A percentile compares a stretch with the other conserved stretches of the same genome.
These are phyloP conservation scores for Drosophila prosaltans DNA, from an alignment of 1,140 invertebrate species.

Conservation along the genomic window DNA sequence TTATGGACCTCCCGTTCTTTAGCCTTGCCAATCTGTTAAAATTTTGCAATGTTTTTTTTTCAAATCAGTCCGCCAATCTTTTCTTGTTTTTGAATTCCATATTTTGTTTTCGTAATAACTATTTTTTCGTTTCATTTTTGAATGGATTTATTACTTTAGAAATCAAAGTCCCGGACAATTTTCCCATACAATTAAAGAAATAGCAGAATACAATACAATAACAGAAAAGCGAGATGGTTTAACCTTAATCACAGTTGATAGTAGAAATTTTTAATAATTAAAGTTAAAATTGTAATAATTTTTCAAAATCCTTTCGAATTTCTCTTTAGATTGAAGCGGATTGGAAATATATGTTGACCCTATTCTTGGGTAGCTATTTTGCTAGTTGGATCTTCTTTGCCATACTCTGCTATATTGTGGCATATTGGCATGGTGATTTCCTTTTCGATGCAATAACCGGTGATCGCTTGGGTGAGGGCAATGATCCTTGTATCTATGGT, in stretches of 20 bases:
- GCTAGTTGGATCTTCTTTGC: slow-evolving; percentile 85
- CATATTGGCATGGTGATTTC: slow-evolving; percentile 84
- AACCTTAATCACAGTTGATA: too few relatives aligned
- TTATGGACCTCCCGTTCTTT: too few relatives aligned
- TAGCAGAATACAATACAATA: too few relatives aligned
- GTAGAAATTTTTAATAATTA: too few relatives aligned
- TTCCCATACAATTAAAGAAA: too few relatives aligned
- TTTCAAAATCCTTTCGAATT: background rate
- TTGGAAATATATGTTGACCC: slow-evolving; percentile 86
- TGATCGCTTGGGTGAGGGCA: slow-evolving; percentile 69
- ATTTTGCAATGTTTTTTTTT: background rate
- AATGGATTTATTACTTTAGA: too few relatives aligned
- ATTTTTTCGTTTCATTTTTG: background rate
- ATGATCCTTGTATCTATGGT: slow-evolving; percentile 83
- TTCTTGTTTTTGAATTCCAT: too few relatives aligned
- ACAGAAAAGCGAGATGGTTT: too few relatives aligned
- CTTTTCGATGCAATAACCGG: slow-evolving; percentile 69
- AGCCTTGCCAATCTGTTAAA: background rate
- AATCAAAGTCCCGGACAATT: too few relatives aligned
- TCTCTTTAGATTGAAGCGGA: slow-evolving; percentile 84
- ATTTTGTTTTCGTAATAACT: background rate
- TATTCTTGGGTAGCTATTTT: slow-evolving; percentile 84
- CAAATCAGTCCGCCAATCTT: too few relatives aligned
- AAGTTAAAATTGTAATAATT: too few relatives aligned
- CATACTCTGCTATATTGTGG: slow-evolving; percentile 84